Percentiles rank a stretch among this genome's conserved stretches.
phyloP scores from a whole-genome alignment of 2,797 vertebrate genomes.

The Esox masquinongy region DNA sequence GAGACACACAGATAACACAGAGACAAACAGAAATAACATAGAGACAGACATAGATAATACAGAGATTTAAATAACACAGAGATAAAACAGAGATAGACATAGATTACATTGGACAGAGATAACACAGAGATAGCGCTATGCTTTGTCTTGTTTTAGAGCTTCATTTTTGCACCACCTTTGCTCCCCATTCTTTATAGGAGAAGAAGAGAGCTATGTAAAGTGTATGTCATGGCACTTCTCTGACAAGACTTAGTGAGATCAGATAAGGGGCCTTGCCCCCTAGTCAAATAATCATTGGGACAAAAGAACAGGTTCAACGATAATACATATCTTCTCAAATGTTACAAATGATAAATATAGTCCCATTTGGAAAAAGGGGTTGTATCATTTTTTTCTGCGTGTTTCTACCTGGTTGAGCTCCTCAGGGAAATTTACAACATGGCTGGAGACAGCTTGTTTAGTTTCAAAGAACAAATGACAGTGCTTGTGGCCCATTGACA shows the following conservation, averaged over 20 bases:
- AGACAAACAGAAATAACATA: too few species aligned
- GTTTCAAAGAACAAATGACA: slow-evolving; percentile 81
- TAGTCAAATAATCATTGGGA: slow-evolving; percentile 73
- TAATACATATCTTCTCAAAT: slow-evolving; percentile 76
- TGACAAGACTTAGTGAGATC: slow-evolving; percentile 74
- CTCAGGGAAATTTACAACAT: slow-evolving; percentile 83
- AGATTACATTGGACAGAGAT: not conserved
- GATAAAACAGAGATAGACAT: too few species aligned
- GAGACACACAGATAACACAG: too few species aligned
- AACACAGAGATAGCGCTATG: not conserved
- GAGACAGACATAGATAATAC: too few species aligned
- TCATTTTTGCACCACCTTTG: slow-evolving; percentile 32
- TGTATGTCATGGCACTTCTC: slow-evolving; percentile 69
- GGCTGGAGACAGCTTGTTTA: slow-evolving; percentile 79
- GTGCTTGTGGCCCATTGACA: slow-evolving; percentile 82
- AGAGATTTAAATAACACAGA: too few species aligned
- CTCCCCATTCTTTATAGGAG: slow-evolving; percentile 22
- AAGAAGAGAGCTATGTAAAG: slow-evolving; percentile 39
- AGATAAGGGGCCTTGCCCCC: slow-evolving; percentile 66
- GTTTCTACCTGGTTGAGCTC: slow-evolving; percentile 76
- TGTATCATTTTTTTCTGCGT: slow-evolving; percentile 67
- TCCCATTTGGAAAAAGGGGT: slow-evolving; percentile 56
- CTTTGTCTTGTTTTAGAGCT: not conserved
- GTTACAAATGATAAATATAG: slow-evolving; percentile 77
- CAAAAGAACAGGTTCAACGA: slow-evolving; percentile 73